Evolutionary conservation across 2,888 invertebrate species (phyloP), one percentile per base, ranked within the genome.

Genomic region (Oligia fasciuncula): DNA sequence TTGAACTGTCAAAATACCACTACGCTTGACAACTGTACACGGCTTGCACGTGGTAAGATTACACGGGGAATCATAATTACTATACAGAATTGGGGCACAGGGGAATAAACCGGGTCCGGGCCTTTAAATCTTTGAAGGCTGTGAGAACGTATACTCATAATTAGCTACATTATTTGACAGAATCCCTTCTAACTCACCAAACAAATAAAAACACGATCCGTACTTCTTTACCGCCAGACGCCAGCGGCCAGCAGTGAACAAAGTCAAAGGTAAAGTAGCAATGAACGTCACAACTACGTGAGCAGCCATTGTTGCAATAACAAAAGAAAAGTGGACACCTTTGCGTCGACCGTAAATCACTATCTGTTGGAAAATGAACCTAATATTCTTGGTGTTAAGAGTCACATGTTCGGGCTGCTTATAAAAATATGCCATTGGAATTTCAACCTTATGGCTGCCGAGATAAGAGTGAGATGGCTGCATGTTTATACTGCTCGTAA

Each of bases 261-360:
- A 14, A 83, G 70, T 70, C 84, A 85, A 74, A 85, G 65, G 76
- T 77, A 62, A 78, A 76, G 73, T 85, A 80, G 85, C 72, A 72
- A 65, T 74, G 82, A 75, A 69, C 74, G 69, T 81, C 84, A 60
- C 49, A 60, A 60, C 65, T 57, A 46, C 65, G 65, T 40, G 68
- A 69, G 49, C 72, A 29, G 65, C 81, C 72, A 82, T 84, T 84
- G 84, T 85, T 63, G 65, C 63, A 23, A 19, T 51, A 23, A 85
- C 82, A 82, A 84, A 81, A 66, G 77, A 69, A 79, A 77, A 82
- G 54, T 75, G 75, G 66, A 77, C 86, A 77, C 82, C 66, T 85
- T 49, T 35, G 43, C 57, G 3, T 19, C 29, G 43, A 29, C 23
- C 46, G 60, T 78, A 69, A 73, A 73, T 17, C 35, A 77, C 14